Conservation (phyloP, 1,140 invertebrate genomes). For the Planococcus citri region DNA sequence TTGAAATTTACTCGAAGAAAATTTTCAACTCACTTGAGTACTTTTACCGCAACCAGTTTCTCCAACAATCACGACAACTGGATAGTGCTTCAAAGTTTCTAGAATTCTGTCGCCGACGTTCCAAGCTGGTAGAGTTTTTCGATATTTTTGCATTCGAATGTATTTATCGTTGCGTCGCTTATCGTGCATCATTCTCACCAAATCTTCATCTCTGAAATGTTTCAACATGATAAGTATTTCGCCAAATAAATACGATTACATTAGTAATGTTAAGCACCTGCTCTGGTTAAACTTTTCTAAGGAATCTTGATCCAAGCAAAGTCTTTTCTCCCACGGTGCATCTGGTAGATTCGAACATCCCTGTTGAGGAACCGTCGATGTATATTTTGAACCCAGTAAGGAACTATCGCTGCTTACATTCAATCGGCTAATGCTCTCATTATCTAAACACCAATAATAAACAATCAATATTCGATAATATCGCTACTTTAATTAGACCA, state of each 20-base stretch:
- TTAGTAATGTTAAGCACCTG: not conserved
- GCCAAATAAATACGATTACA: not conserved
- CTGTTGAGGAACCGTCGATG: not conserved
- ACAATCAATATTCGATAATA: not conserved
- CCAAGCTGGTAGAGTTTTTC: conserved; percentile 62
- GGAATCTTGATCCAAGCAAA: not conserved
- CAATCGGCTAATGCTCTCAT: not conserved
- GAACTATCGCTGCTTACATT: not conserved
- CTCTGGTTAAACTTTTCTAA: too few relatives aligned
- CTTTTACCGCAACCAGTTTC: conserved; percentile 79
- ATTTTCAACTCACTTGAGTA: conserved; percentile 31
- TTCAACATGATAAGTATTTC: not conserved
- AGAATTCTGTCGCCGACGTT: conserved; percentile 60
- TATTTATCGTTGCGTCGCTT: not conserved
- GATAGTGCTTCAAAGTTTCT: conserved; percentile 67
- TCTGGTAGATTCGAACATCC: not conserved
- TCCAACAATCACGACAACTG: conserved; percentile 77
- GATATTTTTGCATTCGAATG: not conserved
- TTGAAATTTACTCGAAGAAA: not conserved
- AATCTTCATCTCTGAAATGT: not conserved
- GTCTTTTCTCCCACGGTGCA: not conserved
- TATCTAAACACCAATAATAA: not conserved
- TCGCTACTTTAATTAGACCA: not conserved
- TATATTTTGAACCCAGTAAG: not conserved
- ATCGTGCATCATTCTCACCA: not conserved